Evolutionary conservation across 2,797 vertebrate species (phyloP), one percentile per base, ranked within the genome.

Genomic region (Rhynchonycteris naso): DNA sequence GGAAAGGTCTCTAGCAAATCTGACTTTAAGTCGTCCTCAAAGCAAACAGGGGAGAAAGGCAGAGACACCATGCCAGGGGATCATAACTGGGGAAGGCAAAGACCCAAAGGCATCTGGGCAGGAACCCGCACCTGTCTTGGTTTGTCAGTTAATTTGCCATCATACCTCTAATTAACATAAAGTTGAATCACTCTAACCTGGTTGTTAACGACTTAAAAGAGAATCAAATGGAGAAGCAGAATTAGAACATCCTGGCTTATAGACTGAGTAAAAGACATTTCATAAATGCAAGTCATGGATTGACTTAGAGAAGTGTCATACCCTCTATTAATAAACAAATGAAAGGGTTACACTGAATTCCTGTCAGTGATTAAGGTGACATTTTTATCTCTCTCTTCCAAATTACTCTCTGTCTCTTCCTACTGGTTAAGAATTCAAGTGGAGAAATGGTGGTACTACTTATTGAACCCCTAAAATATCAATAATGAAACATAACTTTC

Each of bases 301-400:
- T 76, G 14, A 75, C 16, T 5, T 26, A 71, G 59, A 93, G 15
- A 84, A 93, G 16, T 4, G 13, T 58, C 28, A 1, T 58, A 74
- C 24, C 13, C 59, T 92, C 84, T 66, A 79, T 43, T 94, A 88
- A 75, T 12, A 52, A 93, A 52, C 4, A 85, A 86, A 78, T 50
- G 7, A 63, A 93, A 91, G 47, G 22, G 7, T 47, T 65, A 11
- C 43, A 19, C 12, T 92, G 11, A 19, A 85, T 22, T 54, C 33
- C 84, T 9, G 28, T 4, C 80, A 33, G 5, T 33, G n/a, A 94
- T 68, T 91, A 58, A 56, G 7, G 16, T 82, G 18, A 71, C 28
- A 54, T 28, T 83, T 89, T 79, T 35, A 30, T 66, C 19, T 88
- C 35, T 47, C 2, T 63, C 43, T 89, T 6, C 2, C 59, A 56